Base-by-base conservation (phyloP, 2,113 vertebrate genomes). In the Lanius ludovicianus region DNA sequence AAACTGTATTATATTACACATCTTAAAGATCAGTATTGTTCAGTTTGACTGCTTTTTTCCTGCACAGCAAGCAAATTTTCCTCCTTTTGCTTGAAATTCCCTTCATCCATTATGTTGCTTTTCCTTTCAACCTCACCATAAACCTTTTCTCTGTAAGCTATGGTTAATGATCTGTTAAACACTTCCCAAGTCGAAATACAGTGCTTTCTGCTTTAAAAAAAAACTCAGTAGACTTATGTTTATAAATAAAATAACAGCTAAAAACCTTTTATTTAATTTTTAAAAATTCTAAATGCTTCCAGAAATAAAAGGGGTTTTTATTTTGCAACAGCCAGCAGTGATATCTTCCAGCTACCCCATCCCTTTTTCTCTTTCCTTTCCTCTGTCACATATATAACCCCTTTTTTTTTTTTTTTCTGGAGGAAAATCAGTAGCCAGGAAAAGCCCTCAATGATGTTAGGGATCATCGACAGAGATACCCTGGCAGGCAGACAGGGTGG, bases 401-500 rank as follows among this genome's bases (percentile, higher is more conserved):
- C 1, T 30, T 39, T 19, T 47, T 21, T 47, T 30, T 14, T 47
- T 19, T 23, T 28, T 8, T 19, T 2, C 39, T 75, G 22, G 11
- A 59, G 39, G 7, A 59, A 70, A 62, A 49, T 2, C 15, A 64
- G 31, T 10, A 74, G 11, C 31, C 56, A 78, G 42, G n/a, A 19
- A 59, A 74, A 74, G 24, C 13, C 31, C n/a, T 46, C 59, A 7
- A 3, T n/a, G 46, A 23, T 5, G 0, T 23, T 41, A 46, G 33
- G 12, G 33, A 20, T 4, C 15, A 10, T 10, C 1, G 1, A 57
- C 52, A 62, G 56, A 5, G 3, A 50, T 11, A 30, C 3, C 5
- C 31, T 31, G 9, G n/a, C 30, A 84, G 50, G 22, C n/a, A 81
- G n/a, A 18, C 5, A 49, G 24, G 25, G 17, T 12, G 14, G 15